These are phyloP conservation scores for Craseonycteris thonglongyai DNA, from an alignment of 2,113 vertebrate genomes.

Conservation along the genomic window DNA sequence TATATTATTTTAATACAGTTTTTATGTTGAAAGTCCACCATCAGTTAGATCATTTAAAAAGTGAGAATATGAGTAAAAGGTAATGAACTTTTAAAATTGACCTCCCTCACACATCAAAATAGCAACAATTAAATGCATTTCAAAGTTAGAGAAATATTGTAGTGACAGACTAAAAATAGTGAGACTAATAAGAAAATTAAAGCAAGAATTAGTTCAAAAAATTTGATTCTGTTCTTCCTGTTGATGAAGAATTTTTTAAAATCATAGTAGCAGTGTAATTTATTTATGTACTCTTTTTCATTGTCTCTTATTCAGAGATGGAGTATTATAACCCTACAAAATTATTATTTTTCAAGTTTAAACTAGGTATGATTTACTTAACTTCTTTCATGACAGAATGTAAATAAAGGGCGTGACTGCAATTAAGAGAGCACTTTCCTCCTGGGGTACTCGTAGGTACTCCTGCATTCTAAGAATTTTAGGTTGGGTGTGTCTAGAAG, in stretches of 20 bases:
- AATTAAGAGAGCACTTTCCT: neutral
- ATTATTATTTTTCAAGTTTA: neutral
- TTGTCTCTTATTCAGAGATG: neutral
- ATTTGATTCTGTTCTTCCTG: neutral
- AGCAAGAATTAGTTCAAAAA: neutral
- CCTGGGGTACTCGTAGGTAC: neutral
- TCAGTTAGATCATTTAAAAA: neutral
- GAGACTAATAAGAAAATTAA: neutral
- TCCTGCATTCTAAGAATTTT: neutral
- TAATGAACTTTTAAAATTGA: neutral
- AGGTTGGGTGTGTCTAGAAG: neutral
- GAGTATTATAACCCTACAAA: neutral
- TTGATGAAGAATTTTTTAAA: neutral
- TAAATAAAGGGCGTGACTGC: neutral
- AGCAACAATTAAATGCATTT: neutral
- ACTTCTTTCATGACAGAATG: neutral
- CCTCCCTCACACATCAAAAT: neutral
- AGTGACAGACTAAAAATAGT: neutral
- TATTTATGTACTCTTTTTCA: neutral
- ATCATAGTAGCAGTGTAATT: neutral
- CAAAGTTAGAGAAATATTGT: neutral
- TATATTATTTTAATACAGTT: neutral
- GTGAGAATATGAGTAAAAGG: neutral
- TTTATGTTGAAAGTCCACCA: neutral
- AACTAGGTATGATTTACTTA: neutral